Evolutionary conservation across 2,797 vertebrate genomes (phyloP).

Genomic region (Molossus alvarezi): DNA sequence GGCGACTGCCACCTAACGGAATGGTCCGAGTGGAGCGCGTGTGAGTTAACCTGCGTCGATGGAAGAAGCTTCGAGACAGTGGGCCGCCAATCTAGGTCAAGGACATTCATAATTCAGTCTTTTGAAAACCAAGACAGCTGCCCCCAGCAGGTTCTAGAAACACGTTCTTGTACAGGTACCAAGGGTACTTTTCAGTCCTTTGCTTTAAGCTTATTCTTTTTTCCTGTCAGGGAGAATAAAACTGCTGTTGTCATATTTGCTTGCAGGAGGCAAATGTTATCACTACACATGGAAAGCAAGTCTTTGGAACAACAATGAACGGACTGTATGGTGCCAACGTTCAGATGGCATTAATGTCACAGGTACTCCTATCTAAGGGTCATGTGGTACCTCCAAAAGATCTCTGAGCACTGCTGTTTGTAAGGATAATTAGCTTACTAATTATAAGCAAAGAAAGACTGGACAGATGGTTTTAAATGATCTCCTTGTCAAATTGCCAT

Average conservation of each 20-base stretch:
- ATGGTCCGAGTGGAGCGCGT: constrained; percentile 97
- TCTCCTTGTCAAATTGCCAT: not conserved
- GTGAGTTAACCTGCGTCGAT: constrained; percentile 96
- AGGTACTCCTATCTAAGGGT: constrained; percentile 90
- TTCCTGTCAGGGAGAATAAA: constrained; percentile 37
- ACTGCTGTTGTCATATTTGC: constrained; percentile 72
- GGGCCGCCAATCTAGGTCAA: constrained; percentile 95
- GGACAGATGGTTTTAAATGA: not conserved
- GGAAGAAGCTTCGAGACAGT: constrained; percentile 96
- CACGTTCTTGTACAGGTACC: constrained; percentile 96
- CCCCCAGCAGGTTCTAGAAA: constrained; percentile 95
- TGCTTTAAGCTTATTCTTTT: not conserved
- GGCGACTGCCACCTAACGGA: constrained; percentile 98
- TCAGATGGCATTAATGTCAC: constrained; percentile 98
- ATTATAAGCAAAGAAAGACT: not conserved
- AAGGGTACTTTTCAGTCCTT: not conserved
- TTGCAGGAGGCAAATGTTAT: constrained; percentile 96
- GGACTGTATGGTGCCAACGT: constrained; percentile 98
- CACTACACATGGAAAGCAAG: constrained; percentile 96
- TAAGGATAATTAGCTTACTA: constrained; percentile 49
- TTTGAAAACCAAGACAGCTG: constrained; percentile 95
- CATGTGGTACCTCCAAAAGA: not conserved
- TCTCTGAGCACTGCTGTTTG: constrained; percentile 25
- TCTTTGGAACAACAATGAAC: constrained; percentile 95
- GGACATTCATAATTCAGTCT: constrained; percentile 94